A percentile compares a stretch with the other conserved stretches of the same genome.
Conservation (phyloP, 2,113 vertebrate species). For the Rhombomys opimus region DNA sequence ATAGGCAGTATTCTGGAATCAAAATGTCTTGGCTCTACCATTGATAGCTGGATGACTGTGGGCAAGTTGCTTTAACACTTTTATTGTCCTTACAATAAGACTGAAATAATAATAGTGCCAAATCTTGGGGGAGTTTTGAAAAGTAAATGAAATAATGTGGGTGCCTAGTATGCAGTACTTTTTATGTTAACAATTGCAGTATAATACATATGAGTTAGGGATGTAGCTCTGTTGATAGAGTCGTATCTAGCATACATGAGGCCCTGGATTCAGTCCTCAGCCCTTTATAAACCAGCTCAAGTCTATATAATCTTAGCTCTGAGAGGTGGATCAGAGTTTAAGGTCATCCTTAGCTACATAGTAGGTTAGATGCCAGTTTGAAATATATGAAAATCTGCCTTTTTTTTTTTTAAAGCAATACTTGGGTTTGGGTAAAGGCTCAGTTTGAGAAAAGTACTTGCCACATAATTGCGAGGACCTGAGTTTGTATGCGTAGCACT, state of each 20-base stretch:
- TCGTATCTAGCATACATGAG: neutral
- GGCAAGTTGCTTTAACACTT: conserved; percentile 9
- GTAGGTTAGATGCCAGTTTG: neutral
- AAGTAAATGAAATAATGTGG: conserved; percentile 54
- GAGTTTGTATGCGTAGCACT: neutral
- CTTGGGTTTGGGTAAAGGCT: neutral
- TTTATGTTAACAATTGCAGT: neutral
- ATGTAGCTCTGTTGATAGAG: neutral
- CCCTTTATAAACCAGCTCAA: neutral
- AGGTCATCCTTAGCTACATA: neutral
- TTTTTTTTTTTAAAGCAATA: neutral
- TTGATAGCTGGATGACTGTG: conserved; percentile 17
- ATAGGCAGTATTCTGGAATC: conserved; percentile 17
- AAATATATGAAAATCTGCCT: neutral
- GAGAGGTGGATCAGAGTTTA: neutral
- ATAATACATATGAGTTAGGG: neutral
- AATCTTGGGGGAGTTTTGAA: conserved; percentile 40
- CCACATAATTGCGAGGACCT: neutral
- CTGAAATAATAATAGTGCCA: conserved; percentile 39
- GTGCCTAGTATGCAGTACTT: conserved; percentile 7
- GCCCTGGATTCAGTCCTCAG: neutral
- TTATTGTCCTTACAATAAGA: conserved; percentile 48
- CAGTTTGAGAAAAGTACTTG: neutral
- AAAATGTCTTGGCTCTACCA: neutral
- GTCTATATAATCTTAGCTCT: neutral